Percentiles rank a stretch among this genome's conserved stretches.
phyloP scores from a whole-genome alignment of 2,888 invertebrate species.

The Tetranychus truncatus region DNA sequence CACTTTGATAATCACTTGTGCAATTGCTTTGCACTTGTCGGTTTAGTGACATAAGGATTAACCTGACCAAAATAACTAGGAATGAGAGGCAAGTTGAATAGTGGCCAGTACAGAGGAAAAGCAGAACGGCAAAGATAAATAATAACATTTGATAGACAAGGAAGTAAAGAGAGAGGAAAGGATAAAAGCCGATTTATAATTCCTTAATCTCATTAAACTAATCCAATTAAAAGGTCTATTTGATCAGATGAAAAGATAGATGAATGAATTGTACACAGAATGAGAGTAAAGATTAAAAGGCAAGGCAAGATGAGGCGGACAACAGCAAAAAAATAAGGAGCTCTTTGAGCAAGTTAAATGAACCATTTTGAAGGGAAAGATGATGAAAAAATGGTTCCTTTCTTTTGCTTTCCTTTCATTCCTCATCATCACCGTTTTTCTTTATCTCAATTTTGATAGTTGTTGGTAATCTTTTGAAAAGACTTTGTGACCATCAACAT shows the following conservation, averaged over 20 bases:
- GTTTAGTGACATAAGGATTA: no score
- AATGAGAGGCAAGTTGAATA: neutral
- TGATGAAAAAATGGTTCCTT: slow-evolving; percentile 4
- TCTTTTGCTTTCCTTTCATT: neutral
- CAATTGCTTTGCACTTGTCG: no score
- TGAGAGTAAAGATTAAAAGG: neutral
- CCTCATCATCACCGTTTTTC: neutral
- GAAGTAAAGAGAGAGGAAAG: neutral
- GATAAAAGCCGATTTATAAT: neutral
- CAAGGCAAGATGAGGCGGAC: neutral
- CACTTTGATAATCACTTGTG: no score
- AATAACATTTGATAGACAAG: neutral
- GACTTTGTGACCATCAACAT: no score
- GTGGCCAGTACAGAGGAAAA: no score
- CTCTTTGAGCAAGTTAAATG: slow-evolving; percentile 1
- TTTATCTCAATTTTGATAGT: no score
- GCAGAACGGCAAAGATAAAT: no score
- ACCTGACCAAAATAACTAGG: no score
- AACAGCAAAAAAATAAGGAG: neutral
- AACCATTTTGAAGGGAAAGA: neutral
- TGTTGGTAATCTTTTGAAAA: no score
- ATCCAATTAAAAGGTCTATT: slow-evolving; percentile 1
- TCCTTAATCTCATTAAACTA: neutral
- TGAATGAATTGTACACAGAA: neutral
- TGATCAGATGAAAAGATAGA: neutral